Conservation (phyloP, 2,888 invertebrate genomes). For the Leucozona laternaria region DNA sequence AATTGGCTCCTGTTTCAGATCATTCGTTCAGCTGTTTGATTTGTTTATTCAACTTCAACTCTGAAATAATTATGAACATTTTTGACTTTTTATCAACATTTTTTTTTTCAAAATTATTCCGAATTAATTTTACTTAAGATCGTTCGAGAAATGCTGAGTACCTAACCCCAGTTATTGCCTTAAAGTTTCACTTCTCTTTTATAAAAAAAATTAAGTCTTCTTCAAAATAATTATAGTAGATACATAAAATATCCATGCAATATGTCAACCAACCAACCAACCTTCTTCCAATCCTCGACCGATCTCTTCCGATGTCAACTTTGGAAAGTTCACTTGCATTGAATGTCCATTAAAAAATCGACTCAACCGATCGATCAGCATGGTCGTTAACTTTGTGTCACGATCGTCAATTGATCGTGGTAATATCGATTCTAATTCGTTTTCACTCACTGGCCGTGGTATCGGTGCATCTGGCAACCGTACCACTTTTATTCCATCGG, state of each 20-base stretch:
- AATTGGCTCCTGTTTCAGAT: no score
- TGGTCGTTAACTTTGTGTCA: slow-evolving; percentile 87
- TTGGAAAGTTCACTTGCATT: slow-evolving; percentile 90
- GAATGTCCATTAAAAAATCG: slow-evolving; percentile 90
- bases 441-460: slow-evolving; percentile 85
- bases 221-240: no score
- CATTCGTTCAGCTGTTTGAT: no score
- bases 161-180: no score
- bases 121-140: no score
- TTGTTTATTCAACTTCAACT: no score
- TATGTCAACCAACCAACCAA: slow-evolving; percentile 81
- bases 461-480: slow-evolving; percentile 84
- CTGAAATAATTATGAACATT: no score
- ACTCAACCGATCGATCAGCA: slow-evolving; percentile 89
- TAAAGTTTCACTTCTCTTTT: no score
- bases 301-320: slow-evolving; percentile 88
- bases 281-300: slow-evolving; percentile 91
- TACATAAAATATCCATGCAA: neutral
- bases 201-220: no score
- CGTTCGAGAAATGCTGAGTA: no score
- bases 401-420: slow-evolving; percentile 88
- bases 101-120: no score
- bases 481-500: slow-evolving; percentile 89
- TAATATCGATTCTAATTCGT: slow-evolving; percentile 88
- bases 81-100: no score